A percentile compares a stretch with the other conserved stretches of the same genome.
Evolutionary conservation across 2,888 invertebrate genomes (phyloP).

Genomic region (Erebia epiphron): DNA sequence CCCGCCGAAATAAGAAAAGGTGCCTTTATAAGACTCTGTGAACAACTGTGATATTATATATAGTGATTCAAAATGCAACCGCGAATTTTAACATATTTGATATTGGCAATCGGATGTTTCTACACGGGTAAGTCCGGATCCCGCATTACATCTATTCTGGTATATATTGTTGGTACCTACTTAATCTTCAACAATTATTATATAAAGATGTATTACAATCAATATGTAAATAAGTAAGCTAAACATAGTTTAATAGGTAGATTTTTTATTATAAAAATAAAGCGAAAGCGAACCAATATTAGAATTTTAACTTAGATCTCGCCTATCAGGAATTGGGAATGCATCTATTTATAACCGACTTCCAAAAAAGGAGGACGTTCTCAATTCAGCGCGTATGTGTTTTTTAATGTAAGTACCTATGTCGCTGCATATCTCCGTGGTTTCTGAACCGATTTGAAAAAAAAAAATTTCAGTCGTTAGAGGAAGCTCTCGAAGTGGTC

Average conservation of each 20-base stretch:
- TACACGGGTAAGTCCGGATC: conserved; percentile 49
- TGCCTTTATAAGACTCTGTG: conserved; percentile 44
- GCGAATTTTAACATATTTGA: conserved; percentile 42
- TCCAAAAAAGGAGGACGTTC: no score
- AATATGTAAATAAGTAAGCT: no score
- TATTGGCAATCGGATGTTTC: conserved; percentile 51
- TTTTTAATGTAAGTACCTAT: no score
- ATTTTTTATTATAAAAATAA: no score
- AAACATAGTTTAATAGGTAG: background rate
- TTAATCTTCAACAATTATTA: background rate
- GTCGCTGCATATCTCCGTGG: no score
- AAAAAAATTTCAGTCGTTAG: no score
- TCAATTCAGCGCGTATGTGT: no score
- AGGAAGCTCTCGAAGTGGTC: no score
- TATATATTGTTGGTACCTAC: background rate
- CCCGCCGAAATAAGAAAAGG: conserved; percentile 35
- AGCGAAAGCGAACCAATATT: background rate
- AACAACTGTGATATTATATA: conserved; percentile 36
- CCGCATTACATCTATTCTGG: background rate
- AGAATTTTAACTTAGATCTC: background rate
- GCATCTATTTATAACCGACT: no score
- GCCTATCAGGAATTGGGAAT: background rate
- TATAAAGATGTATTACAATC: no score
- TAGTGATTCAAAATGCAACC: conserved; percentile 36
- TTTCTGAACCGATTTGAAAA: no score